A percentile compares a stretch with the other conserved stretches of the same genome.
These are phyloP conservation scores for Pachliopta kotzebuea DNA, from an alignment of 2,888 invertebrate genomes.

Conservation along the genomic window DNA sequence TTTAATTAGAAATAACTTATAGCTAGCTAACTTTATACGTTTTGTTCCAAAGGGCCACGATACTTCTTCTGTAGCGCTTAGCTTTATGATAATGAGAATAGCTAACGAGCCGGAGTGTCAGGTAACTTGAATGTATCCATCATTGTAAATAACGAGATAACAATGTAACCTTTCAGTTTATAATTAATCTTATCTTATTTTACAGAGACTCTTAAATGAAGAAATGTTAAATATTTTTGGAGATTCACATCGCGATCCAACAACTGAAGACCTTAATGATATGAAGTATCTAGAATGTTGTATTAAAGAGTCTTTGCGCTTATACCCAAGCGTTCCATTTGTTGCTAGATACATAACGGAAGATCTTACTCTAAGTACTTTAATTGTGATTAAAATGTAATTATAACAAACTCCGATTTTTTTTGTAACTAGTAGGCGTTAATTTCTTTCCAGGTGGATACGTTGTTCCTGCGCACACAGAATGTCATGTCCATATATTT, in stretches of 20 bases:
- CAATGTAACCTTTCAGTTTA: not conserved
- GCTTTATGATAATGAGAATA: conserved; percentile 59
- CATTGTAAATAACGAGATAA: not conserved
- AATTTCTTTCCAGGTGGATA: conserved; percentile 55
- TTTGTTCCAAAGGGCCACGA: conserved; percentile 62
- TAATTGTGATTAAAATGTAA: not conserved
- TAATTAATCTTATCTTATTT: not conserved
- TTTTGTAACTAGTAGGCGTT: not conserved
- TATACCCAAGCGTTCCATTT: conserved; percentile 84
- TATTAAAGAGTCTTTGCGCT: conserved; percentile 83
- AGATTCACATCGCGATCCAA: conserved; percentile 79
- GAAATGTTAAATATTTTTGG: conserved; percentile 42
- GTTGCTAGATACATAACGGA: conserved; percentile 78
- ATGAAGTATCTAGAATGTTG: conserved; percentile 85
- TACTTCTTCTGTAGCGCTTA: conserved; percentile 61
- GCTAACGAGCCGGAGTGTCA: conserved; percentile 65
- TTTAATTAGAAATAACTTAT: not conserved
- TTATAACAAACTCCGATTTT: not conserved
- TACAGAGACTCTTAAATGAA: conserved; percentile 12
- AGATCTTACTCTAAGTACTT: conserved; percentile 75
- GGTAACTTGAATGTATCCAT: conserved; percentile 31
- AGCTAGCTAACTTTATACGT: not conserved
- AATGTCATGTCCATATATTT: conserved; percentile 74
- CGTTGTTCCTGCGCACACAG: conserved; percentile 66
- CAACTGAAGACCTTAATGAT: conserved; percentile 74